Evolutionary conservation across 2,888 invertebrate genomes (phyloP), one percentile per base, ranked within the genome.

Genomic region (Folsomia manolachei): DNA sequence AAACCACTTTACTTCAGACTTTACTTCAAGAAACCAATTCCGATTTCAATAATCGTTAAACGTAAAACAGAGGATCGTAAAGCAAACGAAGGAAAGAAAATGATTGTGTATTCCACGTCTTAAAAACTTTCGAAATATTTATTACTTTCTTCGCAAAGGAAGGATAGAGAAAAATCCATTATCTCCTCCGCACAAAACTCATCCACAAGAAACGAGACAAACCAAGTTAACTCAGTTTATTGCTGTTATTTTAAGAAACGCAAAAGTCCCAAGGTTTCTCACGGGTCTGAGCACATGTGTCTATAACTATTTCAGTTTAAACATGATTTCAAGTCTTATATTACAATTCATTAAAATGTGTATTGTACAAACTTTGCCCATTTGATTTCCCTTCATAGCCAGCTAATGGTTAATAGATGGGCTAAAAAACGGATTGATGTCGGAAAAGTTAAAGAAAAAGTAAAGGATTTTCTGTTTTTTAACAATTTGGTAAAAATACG

Each of bases 41-140:
- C 71, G 65, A 66, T 67, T 71, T 61, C 71, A 71, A 71, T 71
- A 61, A 71, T 61, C 71, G 65, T 71, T 71, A 71, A 71, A 71
- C 39, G n/a, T 4, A 25, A 18, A 27, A 27, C 19, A 62, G 52
- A 51, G 2, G 21, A 25, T 52, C 66, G 52, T 52, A 66, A 51
- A 66, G n/a, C 19, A 56, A 56, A 56, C 56, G 56, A 56, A 56
- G 56, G 39, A 39, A 39, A 39, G n/a, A n/a, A 39, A 39, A 56
- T 56, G 56, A 56, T 56, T 19, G 18, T 19, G 4, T 56, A 56
- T 56, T 7, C 56, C 56, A 39, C 14, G 39, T 39, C 4, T 4
- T 19, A 7, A 56, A 56, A 39, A 56, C 56, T 56, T 56, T 56
- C 21, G 56, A 56, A 56, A 56, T 56, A 56, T 56, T 56, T 56